phyloP scores from a whole-genome alignment of 2,888 invertebrate genomes.

The Hyles lineata region DNA sequence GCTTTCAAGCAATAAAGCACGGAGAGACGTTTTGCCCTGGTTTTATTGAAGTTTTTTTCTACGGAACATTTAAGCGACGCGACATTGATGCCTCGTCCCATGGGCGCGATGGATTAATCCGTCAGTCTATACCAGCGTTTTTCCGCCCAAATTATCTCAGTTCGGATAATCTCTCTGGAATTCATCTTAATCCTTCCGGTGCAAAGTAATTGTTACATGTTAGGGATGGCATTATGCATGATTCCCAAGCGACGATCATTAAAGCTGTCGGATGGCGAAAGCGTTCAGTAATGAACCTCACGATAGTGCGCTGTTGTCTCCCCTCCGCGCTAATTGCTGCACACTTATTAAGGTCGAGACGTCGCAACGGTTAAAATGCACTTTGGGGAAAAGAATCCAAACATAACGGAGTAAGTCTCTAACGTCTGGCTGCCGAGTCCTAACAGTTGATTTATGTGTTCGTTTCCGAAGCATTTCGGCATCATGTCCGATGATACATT shows the following conservation, averaged over 20 bases:
- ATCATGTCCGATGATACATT: conserved; percentile 47
- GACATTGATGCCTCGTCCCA: conserved; percentile 47
- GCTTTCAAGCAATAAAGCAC: conserved; percentile 76
- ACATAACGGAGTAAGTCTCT: neutral
- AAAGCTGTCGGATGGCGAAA: conserved; percentile 53
- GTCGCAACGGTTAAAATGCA: conserved; percentile 62
- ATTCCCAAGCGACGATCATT: conserved; percentile 57
- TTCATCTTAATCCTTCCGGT: conserved; percentile 8
- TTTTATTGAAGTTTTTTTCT: conserved; percentile 74
- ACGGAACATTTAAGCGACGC: conserved; percentile 67
- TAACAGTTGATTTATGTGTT: conserved; percentile 33
- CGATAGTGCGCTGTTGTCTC: conserved; percentile 58
- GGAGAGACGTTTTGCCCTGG: conserved; percentile 59
- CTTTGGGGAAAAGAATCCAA: conserved; percentile 45
- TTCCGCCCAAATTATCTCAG: conserved; percentile 32
- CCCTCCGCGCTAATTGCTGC: conserved; percentile 64
- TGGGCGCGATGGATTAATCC: conserved; percentile 46
- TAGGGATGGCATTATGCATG: conserved; percentile 45
- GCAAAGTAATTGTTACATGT: conserved; percentile 24
- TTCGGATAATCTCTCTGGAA: conserved; percentile 32
- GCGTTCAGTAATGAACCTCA: conserved; percentile 61
- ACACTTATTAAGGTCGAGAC: conserved; percentile 68
- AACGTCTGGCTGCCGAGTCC: neutral
- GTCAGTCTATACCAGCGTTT: conserved; percentile 41
- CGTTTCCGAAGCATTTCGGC: conserved; percentile 27